Base-by-base conservation (phyloP, 53 echinoderm and acorn worm species). In the Astropecten irregularis region DNA sequence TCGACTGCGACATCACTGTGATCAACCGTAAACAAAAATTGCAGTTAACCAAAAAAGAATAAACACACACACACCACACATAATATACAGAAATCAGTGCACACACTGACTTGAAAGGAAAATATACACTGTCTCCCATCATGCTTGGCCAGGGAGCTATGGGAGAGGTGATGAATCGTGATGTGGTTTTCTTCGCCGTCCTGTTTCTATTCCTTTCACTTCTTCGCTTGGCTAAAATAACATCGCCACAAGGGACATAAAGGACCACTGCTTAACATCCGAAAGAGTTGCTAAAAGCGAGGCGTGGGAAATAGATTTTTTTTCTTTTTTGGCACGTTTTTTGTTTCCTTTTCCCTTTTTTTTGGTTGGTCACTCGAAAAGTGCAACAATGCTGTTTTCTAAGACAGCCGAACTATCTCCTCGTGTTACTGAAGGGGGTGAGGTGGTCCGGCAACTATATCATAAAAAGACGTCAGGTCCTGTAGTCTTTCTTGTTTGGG, bases 181-280 rank as follows among this genome's bases (percentile, higher is more conserved):
- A n/a, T n/a, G n/a, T n/a, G n/a, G n/a, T 42, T 11, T 42, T 11
- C 11, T 11, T 42, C 42, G 6, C 42, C 42, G 6, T 42, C 11
- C 42, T 42, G 6, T 42, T 11, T 42, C 42, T 42, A 6, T 42
- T 11, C 11, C 42, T 42, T 11, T 42, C 42, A 6, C 42, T 11
- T 42, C 42, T 42, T 62, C 79, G 47, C 79, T 62, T 62, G 79
- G 62, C 79, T 79, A 79, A 79, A 79, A 79, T 79, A 79, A 79
- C 62, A 79, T 62, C 62, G 79, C 79, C 79, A 79, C 79, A 62
- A 62, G 79, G 79, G 27, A 37, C 22, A 9, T 44, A 48, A 60
- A 77, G 30, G 31, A 40, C 32, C 47, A 9, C 46, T 79, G 62
- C 79, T 31, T 79, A 79, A 79, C 61, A 79, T 62, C 62, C 79